Evolutionary conservation across 2,797 vertebrate genomes (phyloP), one percentile per base, ranked within the genome.

Genomic region (Melopsittacus undulatus): DNA sequence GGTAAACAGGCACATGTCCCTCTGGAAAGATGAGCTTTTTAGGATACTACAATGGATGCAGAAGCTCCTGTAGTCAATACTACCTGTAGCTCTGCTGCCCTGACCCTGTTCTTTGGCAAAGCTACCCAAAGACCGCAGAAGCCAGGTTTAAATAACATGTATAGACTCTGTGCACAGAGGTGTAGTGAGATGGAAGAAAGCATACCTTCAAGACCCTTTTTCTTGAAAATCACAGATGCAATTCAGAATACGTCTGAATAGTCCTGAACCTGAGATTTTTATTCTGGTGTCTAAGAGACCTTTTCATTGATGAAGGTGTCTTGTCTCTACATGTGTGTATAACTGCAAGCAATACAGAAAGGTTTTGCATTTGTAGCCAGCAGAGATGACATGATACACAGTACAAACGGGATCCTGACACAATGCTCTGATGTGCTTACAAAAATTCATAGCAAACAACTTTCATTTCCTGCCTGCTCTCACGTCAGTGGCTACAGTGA

Each of bases 1-100:
- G 19, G 18, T 32, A 45, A 83, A 16, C 5, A 66, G 27, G 7
- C 64, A 34, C 12, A 12, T 0, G 1, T 0, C 0, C 13, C 11
- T 21, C 7, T 32, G 43, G 43, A 61, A 54, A 32, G 30, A 38
- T 11, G 36, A 46, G 15, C 10, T 90, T 66, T 66, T 89, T 40
- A 67, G 62, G 61, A 45, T 13, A 48, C 66, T 76, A 0, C 15
- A 43, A 0, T 8, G 54, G 17, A 18, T 73, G 38, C 42, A 90
- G 76, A 56, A n/a, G 23, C 8, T 17, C 6, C n/a, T 48, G 6
- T 30, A 34, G 23, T 26, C 56, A 92, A 43, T 66, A 5, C 30
- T 30, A 11, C 10, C 8, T 66, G 10, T 16, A 36, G 34, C 18
- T 43, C 30, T 68, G 68, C 29, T 90, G 36, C 20, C 32, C 45